A percentile compares a stretch with the other conserved stretches of the same genome.
Evolutionary conservation across 2,888 invertebrate species (phyloP).

Genomic region (Coelopa pilipes): DNA sequence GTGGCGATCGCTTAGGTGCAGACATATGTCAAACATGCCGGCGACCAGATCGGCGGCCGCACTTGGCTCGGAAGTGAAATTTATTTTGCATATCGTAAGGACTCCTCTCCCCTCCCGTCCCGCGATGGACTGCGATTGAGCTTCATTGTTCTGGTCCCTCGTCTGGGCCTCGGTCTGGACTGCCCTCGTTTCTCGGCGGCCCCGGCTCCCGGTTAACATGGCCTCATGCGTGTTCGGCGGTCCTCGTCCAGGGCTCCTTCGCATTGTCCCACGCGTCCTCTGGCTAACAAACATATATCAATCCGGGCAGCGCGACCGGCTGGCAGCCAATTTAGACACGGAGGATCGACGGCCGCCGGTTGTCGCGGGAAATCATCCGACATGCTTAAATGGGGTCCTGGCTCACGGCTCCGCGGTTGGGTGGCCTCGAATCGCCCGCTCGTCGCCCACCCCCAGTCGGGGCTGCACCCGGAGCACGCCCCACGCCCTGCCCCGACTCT

Average conservation of each 20-base stretch:
- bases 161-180: constrained; percentile 22
- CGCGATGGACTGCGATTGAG: neutral
- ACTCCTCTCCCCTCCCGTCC: constrained; percentile 36
- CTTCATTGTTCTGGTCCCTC: constrained; percentile 23
- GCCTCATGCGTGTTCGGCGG: constrained; percentile 21
- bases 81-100: constrained; percentile 58
- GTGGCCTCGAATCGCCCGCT: constrained; percentile 3
- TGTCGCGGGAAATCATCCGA: constrained; percentile 66
- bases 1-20: constrained; percentile 55
- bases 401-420: constrained; percentile 36
- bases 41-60: constrained; percentile 45
- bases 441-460: neutral
- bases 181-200: constrained; percentile 26
- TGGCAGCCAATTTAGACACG: constrained; percentile 52
- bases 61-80: constrained; percentile 60
- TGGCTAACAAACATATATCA: constrained; percentile 33
- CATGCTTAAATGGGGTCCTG: constrained; percentile 61
- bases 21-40: constrained; percentile 65
- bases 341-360: constrained; percentile 49
- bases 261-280: neutral
- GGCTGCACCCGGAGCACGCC: too few relatives aligned
- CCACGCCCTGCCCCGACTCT: too few relatives aligned
- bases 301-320: constrained; percentile 22
- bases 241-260: neutral
- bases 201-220: constrained; percentile 17